Evolutionary conservation across 2,113 vertebrate species (phyloP).

Genomic region (Triplophysa rosa): DNA sequence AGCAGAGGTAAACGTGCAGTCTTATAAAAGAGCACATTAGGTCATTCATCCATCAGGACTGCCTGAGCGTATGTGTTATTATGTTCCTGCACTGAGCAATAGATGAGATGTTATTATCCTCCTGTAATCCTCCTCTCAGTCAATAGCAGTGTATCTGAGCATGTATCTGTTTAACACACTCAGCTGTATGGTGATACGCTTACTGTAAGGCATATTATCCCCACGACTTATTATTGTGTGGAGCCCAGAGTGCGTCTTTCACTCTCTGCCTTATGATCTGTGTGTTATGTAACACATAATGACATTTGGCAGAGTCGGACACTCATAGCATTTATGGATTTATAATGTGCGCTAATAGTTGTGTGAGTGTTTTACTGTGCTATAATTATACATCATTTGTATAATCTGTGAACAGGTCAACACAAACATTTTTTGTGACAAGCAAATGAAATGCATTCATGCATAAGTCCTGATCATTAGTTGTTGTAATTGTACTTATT

Average conservation of each 20-base stretch:
- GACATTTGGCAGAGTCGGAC: constrained; percentile 20
- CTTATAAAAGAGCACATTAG: constrained; percentile 34
- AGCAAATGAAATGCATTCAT: neutral
- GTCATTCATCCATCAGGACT: constrained; percentile 7
- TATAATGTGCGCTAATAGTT: constrained; percentile 13
- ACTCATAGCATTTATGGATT: constrained; percentile 50
- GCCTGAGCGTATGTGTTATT: constrained; percentile 26
- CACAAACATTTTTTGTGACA: too few species aligned
- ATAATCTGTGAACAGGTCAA: constrained; percentile 54
- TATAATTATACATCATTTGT: constrained; percentile 56
- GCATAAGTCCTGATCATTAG: too few species aligned
- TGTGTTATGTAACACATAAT: constrained; percentile 52
- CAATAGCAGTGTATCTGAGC: neutral
- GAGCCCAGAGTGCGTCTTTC: constrained; percentile 10
- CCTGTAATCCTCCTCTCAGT: constrained; percentile 37
- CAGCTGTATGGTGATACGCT: constrained; percentile 11
- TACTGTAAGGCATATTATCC: constrained; percentile 24
- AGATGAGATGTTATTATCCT: constrained; percentile 48
- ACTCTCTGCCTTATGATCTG: constrained; percentile 29
- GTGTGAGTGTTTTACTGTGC: constrained; percentile 51
- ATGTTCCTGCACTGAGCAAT: constrained; percentile 30
- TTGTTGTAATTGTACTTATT: too few species aligned
- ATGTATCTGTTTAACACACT: neutral
- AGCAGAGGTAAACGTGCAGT: constrained; percentile 72
- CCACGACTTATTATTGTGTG: constrained; percentile 30